Evolutionary conservation across 2,113 vertebrate species (phyloP).

Genomic region (Glaucomys volans): DNA sequence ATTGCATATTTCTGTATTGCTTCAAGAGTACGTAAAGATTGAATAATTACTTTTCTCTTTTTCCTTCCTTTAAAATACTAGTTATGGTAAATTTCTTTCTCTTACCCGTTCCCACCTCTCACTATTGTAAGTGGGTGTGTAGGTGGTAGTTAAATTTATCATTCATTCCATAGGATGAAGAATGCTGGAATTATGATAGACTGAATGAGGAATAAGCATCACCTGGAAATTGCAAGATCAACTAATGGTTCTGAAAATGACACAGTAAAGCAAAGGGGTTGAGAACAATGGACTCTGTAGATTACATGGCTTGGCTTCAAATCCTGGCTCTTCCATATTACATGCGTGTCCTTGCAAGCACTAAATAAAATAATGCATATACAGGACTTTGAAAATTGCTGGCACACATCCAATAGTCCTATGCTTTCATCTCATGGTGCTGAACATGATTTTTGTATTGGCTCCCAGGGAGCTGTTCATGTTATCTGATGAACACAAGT

Average conservation of each 20-base stretch:
- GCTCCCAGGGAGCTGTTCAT: neutral
- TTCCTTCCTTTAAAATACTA: slow-evolving; percentile 65
- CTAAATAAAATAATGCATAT: neutral
- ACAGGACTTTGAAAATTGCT: neutral
- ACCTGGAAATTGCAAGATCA: neutral
- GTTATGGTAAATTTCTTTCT: slow-evolving; percentile 66
- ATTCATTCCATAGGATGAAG: slow-evolving; percentile 55
- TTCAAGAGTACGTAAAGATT: slow-evolving; percentile 32
- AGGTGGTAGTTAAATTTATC: slow-evolving; percentile 71
- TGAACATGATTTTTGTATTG: neutral
- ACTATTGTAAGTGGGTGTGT: slow-evolving; percentile 67
- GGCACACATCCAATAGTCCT: neutral
- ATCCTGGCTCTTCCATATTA: neutral
- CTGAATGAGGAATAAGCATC: neutral
- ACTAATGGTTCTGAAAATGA: neutral
- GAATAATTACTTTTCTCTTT: slow-evolving; percentile 47
- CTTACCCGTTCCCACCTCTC: slow-evolving; percentile 62
- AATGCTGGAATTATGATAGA: slow-evolving; percentile 51
- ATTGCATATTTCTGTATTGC: slow-evolving; percentile 16
- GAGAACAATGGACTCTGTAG: neutral
- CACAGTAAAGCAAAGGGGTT: neutral
- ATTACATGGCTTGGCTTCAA: neutral
- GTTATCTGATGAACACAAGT: neutral
- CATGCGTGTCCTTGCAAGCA: neutral
- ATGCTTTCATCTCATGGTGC: neutral